phyloP scores from a whole-genome alignment of 1,140 invertebrate genomes.

The Tyrophagus putrescentiae region DNA sequence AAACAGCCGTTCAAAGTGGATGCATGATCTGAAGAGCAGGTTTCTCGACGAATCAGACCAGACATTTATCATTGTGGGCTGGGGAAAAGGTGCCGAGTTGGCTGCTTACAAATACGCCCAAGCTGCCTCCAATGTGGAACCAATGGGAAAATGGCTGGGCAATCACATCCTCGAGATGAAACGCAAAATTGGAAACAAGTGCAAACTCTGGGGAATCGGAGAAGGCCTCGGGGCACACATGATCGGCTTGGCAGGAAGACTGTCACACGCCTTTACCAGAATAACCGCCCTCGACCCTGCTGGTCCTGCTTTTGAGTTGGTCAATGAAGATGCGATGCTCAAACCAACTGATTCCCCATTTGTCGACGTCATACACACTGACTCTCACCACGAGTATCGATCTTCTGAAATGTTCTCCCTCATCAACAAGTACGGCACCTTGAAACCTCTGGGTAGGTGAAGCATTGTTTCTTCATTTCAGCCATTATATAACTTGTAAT shows the following conservation, averaged over 20 bases:
- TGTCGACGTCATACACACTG: conserved; percentile 32
- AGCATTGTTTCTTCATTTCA: too few species aligned
- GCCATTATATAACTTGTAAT: too few species aligned
- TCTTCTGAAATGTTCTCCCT: conserved; percentile 6
- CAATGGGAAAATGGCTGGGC: conserved; percentile 1
- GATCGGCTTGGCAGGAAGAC: conserved; percentile 13
- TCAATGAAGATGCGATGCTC: conserved; percentile 37
- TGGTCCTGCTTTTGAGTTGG: conserved; percentile 30
- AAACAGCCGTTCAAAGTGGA: conserved; percentile 9
- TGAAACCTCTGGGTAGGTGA: conserved; percentile 12
- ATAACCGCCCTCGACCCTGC: conserved; percentile 28
- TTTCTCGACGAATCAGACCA: conserved; percentile 11
- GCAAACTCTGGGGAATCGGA: conserved; percentile 16
- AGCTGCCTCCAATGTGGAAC: conserved; percentile 12
- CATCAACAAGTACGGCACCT: conserved; percentile 18
- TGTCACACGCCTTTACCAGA: conserved; percentile 8
- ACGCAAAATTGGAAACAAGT: conserved; percentile 13
- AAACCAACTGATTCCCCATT: conserved; percentile 31
- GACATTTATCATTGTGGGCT: conserved; percentile 15
- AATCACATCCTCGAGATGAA: conserved; percentile 14
- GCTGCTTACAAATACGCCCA: conserved; percentile 17
- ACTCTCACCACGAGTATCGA: conserved; percentile 16
- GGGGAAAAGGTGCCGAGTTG: conserved; percentile 18
- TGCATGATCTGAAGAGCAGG: conserved; percentile 17
- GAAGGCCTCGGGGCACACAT: conserved; percentile 16